phyloP scores from a whole-genome alignment of 2,113 vertebrate species.

The Dunckerocampus dactyliophorus region DNA sequence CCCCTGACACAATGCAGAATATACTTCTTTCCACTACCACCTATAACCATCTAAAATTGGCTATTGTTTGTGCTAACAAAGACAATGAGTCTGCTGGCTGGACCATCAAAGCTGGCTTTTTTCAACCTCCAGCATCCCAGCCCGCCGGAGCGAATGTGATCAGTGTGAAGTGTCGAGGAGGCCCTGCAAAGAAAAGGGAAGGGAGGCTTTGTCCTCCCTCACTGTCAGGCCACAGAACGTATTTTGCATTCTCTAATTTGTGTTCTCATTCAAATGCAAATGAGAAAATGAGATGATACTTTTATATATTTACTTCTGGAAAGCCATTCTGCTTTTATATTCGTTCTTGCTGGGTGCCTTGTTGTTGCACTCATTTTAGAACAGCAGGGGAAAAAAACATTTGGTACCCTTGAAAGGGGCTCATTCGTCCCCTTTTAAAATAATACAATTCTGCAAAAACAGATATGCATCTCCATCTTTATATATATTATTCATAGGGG shows the following conservation, averaged over 20 bases:
- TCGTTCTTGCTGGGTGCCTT: neutral
- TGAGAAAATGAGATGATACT: neutral
- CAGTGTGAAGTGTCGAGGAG: conserved; percentile 29
- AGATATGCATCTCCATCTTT: no score
- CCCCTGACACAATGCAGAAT: no score
- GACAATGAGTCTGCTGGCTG: conserved; percentile 34
- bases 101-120: conserved; percentile 49
- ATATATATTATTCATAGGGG: no score
- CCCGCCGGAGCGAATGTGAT: conserved; percentile 54
- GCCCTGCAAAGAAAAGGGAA: conserved; percentile 2
- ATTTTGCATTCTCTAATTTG: conserved; percentile 48
- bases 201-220: conserved; percentile 39
- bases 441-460: no score
- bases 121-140: conserved; percentile 31
- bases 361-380: no score
- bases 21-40: neutral
- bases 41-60: neutral
- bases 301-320: neutral
- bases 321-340: neutral
- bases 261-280: conserved; percentile 4
- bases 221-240: conserved; percentile 45
- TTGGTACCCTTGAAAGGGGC: no score
- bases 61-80: conserved; percentile 25
- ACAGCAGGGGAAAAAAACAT: no score
- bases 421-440: no score